phyloP scores from a whole-genome alignment of 2,888 invertebrate species.

The Melieria picta region DNA sequence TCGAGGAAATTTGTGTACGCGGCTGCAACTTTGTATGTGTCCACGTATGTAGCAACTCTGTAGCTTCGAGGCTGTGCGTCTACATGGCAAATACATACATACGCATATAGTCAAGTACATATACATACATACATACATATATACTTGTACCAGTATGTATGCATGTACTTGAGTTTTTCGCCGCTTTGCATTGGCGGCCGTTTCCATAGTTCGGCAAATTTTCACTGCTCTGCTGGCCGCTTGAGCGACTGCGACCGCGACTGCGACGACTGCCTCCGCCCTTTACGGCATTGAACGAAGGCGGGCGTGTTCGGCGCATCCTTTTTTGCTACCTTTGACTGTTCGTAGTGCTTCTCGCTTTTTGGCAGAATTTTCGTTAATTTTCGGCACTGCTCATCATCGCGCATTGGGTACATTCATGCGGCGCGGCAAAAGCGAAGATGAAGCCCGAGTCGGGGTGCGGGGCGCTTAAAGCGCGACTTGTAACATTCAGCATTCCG shows the following conservation, averaged over 20 bases:
- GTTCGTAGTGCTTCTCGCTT: not conserved
- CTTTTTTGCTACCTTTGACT: not conserved
- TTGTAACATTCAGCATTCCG: no score
- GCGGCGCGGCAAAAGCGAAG: not conserved
- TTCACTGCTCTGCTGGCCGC: no score
- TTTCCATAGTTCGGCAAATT: no score
- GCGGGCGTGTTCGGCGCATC: not conserved
- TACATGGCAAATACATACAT: slow-evolving; percentile 6
- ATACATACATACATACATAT: not conserved
- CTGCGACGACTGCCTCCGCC: no score
- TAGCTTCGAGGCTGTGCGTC: not conserved
- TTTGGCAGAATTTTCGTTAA: slow-evolving; percentile 37
- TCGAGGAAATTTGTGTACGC: slow-evolving; percentile 1
- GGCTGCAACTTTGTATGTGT: not conserved
- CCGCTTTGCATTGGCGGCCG: not conserved
- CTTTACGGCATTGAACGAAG: no score
- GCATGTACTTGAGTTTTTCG: no score
- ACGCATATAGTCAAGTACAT: slow-evolving; percentile 16
- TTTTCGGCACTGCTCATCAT: slow-evolving; percentile 34
- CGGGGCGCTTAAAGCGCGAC: not conserved
- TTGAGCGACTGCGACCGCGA: no score
- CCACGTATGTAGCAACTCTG: not conserved
- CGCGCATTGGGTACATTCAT: not conserved
- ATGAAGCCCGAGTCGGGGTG: not conserved
- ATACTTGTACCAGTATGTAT: not conserved